Base-by-base conservation (phyloP, 2,888 invertebrate genomes). In the Drosophila hamatofila region DNA sequence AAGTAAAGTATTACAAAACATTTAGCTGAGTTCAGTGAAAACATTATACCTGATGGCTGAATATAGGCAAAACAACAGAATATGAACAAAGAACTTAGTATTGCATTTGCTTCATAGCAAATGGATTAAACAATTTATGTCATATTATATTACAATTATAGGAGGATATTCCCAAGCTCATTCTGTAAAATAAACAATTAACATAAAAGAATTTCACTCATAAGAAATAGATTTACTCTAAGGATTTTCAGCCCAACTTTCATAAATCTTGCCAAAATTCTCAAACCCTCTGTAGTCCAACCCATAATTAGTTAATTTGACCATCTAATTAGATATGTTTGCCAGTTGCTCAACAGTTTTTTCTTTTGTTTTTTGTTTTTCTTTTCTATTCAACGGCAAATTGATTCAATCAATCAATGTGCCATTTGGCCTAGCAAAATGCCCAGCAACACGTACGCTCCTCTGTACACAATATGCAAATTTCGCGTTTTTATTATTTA, bases 401-500 rank as follows among this genome's bases (percentile, higher is more conserved):
- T 27, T 48, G 37, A 58, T 54, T 64, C 55, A 78, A 78, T 78
- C 71, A 77, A 77, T 78, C 75, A 78, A 57, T 37, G 52, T 59
- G 46, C 8, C 42, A 12, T 41, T 33, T 16, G 51, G 23, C 39
- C 16, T 21, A 39, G 35, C 23, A 12, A 57, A 56, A 56, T 65
- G 60, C 41, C 46, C 46, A 56, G 46, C 60, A 67, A 52, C 44
- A 49, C 59, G 57, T 55, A 54, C 54, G 6, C 54, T 5, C 39
- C 14, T 25, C 48, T 3, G n/a, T 12, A 7, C 16, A 3, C n/a
- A 12, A 14, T 41, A 74, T 70, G 65, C 49, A 52, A 56, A 56
- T 64, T 58, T 21, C 8, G 23, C 42, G 33, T 52, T 23, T 23
- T 52, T 69, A 77, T 77, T 83, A 73, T 83, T 84, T 81, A 69